Base-by-base conservation (phyloP, 2,888 invertebrate species). In the Tortricodes alternella region DNA sequence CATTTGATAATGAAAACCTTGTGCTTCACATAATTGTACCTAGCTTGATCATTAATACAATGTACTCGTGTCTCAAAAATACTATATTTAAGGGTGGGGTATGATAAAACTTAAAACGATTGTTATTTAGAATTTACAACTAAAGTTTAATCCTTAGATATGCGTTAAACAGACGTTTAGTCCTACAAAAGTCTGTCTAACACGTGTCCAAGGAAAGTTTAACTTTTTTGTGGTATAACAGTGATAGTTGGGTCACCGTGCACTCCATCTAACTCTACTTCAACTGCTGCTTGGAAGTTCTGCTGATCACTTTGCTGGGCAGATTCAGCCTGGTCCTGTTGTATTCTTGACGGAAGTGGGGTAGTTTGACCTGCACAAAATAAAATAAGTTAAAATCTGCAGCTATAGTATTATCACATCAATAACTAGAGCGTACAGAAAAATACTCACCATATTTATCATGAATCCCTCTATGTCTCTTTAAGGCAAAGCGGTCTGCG, bases 381-480 rank as follows among this genome's bases (percentile, higher is more conserved):
- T 11, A 43, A 58, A 50, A 32, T 35, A 27, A 38, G 35, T 38
- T 23, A 43, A 38, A 15, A 46, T 34, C 35, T 27, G 29, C 15
- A n/a, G 9, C 29, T 29, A 29, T 2, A n/a, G n/a, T n/a, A n/a
- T n/a, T n/a, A n/a, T n/a, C n/a, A n/a, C n/a, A n/a, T n/a, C n/a
- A n/a, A n/a, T n/a, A n/a, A n/a, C n/a, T n/a, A n/a, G n/a, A n/a
- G n/a, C n/a, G n/a, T n/a, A n/a, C n/a, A n/a, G n/a, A n/a, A 29
- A 38, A 19, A 21, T 3, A 41, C 55, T 27, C n/a, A 81, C 95
- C 96, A 76, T 96, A 97, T 86, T 97, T 96, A 70, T 96, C 96
- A 80, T 97, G 97, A 67, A 97, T 96, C 66, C 95, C 95, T 64
- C 96, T 92, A 78, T 97, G 97, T 60, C 97, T 92, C 74, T 97